Evolutionary conservation across 2,113 vertebrate species (phyloP), one percentile per base, ranked within the genome.

Genomic region (Mus pahari): DNA sequence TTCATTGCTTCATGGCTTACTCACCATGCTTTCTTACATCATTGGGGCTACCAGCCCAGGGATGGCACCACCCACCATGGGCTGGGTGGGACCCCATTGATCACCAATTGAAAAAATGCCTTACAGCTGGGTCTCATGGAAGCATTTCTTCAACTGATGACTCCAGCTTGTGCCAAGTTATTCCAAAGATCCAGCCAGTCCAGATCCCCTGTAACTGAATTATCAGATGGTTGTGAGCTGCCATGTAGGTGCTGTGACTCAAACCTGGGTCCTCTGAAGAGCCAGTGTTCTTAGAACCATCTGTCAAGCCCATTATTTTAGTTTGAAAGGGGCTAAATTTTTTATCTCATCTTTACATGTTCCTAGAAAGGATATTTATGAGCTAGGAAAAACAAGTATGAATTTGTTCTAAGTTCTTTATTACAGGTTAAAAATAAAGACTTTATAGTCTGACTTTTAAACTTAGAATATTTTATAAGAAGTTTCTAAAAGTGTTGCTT

Each of bases 371-470:
- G 26, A 68, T 83, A 16, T 53, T 58, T 88, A 7, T 78, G 5
- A 71, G 90, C n/a, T 94, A 9, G 36, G 33, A 42, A 81, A 81
- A 42, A 77, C 70, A 83, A 36, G 1, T 77, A 4, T 88, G 33
- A 86, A 39, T 92, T 84, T 96, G 45, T 92, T 96, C 7, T 84
- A 2, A 94, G 14, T 90, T 75, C 19, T 95, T 88, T 82, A 75
- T 89, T 64, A 84, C 62, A 92, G 39, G 14, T 64, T 84, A 73
- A 71, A 71, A 45, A 74, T 91, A 50, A 87, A 58, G 5, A 60
- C 89, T 89, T 95, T 87, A 50, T 94, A 64, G 60, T 90, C 36
- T 92, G n/a, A 45, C 60, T 89, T 74, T n/a, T 53, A 73, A 19
- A 42, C 62, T 77, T 88, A 89, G 90, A 70, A 20, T 60, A 75